phyloP scores from a whole-genome alignment of 2,113 vertebrate genomes.

The Fulica atra region DNA sequence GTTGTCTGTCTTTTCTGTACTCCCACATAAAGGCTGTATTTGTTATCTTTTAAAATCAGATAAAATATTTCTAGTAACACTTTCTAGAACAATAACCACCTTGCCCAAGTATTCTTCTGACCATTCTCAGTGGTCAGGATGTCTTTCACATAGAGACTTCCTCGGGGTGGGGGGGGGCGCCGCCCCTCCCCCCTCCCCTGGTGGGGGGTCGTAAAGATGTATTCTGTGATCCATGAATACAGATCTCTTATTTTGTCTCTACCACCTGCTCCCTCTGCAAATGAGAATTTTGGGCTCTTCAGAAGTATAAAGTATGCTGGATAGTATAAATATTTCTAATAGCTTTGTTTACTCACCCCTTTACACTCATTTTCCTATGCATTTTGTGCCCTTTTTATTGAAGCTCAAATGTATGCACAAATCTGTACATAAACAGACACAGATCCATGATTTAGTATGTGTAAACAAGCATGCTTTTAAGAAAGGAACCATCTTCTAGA shows the following conservation, averaged over 20 bases:
- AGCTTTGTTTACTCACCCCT: rapidly evolving
- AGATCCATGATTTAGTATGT: neutral
- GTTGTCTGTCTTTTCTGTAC: neutral
- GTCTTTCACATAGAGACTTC: neutral
- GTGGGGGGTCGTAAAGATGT: neutral
- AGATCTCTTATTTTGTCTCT: neutral
- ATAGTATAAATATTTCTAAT: neutral
- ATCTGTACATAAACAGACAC: rapidly evolving
- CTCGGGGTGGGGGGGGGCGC: too few relatives aligned
- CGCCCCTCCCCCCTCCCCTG: rapidly evolving
- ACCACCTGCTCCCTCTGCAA: neutral
- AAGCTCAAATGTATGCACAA: neutral
- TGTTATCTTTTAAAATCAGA: neutral
- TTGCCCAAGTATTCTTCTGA: neutral
- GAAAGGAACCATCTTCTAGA: neutral
- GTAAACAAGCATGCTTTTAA: neutral
- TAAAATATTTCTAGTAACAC: neutral
- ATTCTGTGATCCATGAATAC: too few relatives aligned
- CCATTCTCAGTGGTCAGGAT: neutral
- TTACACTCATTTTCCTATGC: neutral
- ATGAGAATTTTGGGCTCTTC: neutral
- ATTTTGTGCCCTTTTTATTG: neutral
- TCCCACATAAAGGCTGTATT: neutral
- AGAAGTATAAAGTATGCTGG: neutral
- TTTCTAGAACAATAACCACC: neutral